Evolutionary conservation across 2,797 vertebrate genomes (phyloP), one percentile per base, ranked within the genome.

Genomic region (Rhyacichthys aspro): DNA sequence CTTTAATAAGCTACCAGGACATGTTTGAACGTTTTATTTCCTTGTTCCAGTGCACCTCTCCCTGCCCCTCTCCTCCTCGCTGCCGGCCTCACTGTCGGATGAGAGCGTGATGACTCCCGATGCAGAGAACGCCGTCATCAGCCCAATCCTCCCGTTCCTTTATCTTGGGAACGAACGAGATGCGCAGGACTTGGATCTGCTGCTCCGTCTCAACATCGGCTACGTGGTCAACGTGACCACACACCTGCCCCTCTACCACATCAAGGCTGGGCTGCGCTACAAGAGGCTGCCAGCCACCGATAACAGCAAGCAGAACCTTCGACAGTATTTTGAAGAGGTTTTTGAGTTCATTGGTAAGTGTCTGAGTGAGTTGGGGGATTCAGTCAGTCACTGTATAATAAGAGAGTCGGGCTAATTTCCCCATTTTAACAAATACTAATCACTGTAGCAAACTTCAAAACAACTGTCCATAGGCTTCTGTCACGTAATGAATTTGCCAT

Each of bases 281-380:
- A 95, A 95, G 78, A 77, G 94, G 63, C 88, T 95, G 34, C 94
- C 94, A 0, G 94, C 94, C 67, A 95, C 94, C 0, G 94, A 95
- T 74, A 95, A 93, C 89, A 94, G 92, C 92, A 94, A 93, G 79
- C 94, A 95, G 85, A 94, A 95, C 87, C 92, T 95, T 43, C 92
- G 91, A 18, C 94, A 95, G 67, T 95, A 95, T 80, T 95, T 95
- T 19, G 94, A 95, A 78, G 94, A 95, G 84, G 94, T 94, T 47
- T 95, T 95, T 71, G 94, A 95, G 76, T 95, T 95, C 70, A 95
- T 95, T 37, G 94, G 94, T 95, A 82, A 93, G 94, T 47, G 7
- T n/a, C 7, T 11, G 5, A 34, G n/a, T n/a, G n/a, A n/a, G n/a
- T n/a, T n/a, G n/a, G n/a, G n/a, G n/a, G n/a, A n/a, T n/a, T n/a